Conservation (phyloP, 2,888 invertebrate species). For the Himalopsyche kuldschensis region DNA sequence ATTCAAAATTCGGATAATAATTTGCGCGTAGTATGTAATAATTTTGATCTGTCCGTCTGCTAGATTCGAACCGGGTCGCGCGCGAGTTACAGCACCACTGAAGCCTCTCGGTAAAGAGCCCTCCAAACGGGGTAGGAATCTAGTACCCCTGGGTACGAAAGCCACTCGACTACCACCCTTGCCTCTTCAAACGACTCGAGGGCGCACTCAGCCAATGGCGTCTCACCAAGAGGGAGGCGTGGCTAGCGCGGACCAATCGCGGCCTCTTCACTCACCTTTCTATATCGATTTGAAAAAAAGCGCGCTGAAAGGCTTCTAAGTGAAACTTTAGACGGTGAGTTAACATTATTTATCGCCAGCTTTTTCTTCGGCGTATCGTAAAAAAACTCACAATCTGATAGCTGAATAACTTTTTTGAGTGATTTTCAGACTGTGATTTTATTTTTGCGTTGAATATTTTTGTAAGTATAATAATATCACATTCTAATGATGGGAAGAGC, state of each 20-base stretch:
- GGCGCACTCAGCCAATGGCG: conserved; percentile 56
- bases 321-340: conserved; percentile 30
- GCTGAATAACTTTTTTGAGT: conserved; percentile 13
- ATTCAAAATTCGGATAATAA: too few relatives aligned
- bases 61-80: conserved; percentile 19
- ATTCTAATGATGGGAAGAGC: conserved; percentile 13
- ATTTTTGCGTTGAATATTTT: conserved; percentile 2
- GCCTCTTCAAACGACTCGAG: conserved; percentile 54
- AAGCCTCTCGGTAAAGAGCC: background rate
- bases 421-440: conserved; percentile 16
- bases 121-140: background rate
- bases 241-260: conserved; percentile 49
- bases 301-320: conserved; percentile 18
- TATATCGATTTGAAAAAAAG: conserved; percentile 34
- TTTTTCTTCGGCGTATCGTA: background rate
- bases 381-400: conserved; percentile 17
- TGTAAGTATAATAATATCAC: conserved; percentile 15
- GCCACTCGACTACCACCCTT: conserved; percentile 56
- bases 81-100: conserved; percentile 23
- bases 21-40: too few relatives aligned
- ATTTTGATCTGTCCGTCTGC: background rate
- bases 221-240: conserved; percentile 51
- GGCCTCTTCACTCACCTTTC: conserved; percentile 19
- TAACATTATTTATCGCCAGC: background rate
- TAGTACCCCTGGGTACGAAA: conserved; percentile 43